These are phyloP conservation scores for Wiebesia pumilae DNA, from an alignment of 1,140 invertebrate species.

Conservation along the genomic window DNA sequence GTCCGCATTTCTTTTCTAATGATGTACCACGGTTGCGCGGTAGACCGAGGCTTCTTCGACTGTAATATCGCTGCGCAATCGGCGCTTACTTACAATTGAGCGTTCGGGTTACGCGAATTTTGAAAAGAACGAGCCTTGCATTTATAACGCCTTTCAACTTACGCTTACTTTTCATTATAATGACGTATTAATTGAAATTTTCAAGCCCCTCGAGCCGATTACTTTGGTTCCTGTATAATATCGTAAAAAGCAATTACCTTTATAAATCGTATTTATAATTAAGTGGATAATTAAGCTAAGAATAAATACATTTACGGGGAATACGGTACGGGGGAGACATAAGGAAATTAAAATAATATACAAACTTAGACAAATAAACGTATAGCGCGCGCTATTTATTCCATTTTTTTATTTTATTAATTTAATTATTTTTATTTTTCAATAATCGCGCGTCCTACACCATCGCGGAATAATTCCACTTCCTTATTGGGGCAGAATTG, in stretches of 20 bases:
- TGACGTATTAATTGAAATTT: not conserved
- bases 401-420: not conserved
- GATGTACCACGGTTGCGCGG: not conserved
- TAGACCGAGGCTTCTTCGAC: not conserved
- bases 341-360: not conserved
- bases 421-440: not conserved
- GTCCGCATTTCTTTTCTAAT: not conserved
- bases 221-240: not conserved
- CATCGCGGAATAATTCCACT: not conserved
- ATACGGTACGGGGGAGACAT: not conserved
- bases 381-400: not conserved
- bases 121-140: not conserved
- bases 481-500: not conserved
- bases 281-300: not conserved
- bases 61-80: not conserved
- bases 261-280: constrained; percentile 1
- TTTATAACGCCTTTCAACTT: not conserved
- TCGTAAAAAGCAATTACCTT: not conserved
- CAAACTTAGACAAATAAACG: not conserved
- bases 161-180: not conserved
- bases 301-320: not conserved
- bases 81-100: not conserved
- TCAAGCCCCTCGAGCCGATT: not conserved
- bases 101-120: not conserved
- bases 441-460: not conserved